Percentiles rank a stretch among this genome's conserved stretches.
phyloP scores from a whole-genome alignment of 2,888 invertebrate genomes.

The Melieria crassipennis region DNA sequence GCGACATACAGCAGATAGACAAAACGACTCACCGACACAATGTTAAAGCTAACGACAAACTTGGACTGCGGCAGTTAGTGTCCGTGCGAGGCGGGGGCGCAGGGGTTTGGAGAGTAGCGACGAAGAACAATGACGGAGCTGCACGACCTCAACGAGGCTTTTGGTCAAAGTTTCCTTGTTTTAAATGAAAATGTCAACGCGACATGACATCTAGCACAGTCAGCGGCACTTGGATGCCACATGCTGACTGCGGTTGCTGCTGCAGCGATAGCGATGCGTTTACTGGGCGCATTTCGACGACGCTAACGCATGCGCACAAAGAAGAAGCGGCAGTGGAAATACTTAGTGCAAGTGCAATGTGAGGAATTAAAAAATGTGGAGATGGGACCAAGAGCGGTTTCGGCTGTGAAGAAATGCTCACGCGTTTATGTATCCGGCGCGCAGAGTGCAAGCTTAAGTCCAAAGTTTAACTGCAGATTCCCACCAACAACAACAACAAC shows the following conservation, averaged over 20 bases:
- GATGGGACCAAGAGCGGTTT: too few relatives aligned
- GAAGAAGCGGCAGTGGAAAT: too few relatives aligned
- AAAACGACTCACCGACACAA: not conserved
- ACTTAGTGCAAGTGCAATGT: too few relatives aligned
- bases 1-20: not conserved
- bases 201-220: not conserved
- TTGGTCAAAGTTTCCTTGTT: conserved; percentile 4
- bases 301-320: too few relatives aligned
- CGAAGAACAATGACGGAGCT: not conserved
- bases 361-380: too few relatives aligned
- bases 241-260: not conserved
- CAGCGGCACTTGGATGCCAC: not conserved
- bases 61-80: too few relatives aligned
- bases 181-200: conserved; percentile 12
- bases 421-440: too few relatives aligned
- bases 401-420: too few relatives aligned
- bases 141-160: not conserved
- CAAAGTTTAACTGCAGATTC: too few relatives aligned
- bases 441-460: too few relatives aligned
- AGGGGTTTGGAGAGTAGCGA: not conserved
- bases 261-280: too few relatives aligned
- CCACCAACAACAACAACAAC: not conserved
- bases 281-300: not conserved
- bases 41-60: not conserved
- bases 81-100: not conserved